A percentile compares a stretch with the other conserved stretches of the same genome.
These are phyloP conservation scores for Sula dactylatra DNA, from an alignment of 2,113 vertebrate genomes.

Conservation along the genomic window DNA sequence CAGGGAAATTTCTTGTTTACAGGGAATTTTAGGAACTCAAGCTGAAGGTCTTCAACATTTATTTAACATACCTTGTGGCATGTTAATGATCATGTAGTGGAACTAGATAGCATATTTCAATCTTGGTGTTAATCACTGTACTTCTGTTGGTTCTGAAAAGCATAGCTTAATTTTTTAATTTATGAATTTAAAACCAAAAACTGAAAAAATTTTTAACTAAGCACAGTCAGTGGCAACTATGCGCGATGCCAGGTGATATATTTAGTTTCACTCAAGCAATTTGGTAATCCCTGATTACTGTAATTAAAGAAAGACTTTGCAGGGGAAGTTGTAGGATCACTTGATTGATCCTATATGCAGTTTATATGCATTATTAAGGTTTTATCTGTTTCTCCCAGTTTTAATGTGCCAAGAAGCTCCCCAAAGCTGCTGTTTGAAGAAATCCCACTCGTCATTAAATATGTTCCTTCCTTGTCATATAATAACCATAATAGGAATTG, in stretches of 20 bases:
- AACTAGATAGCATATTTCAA: not conserved
- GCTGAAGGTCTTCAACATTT: slow-evolving; percentile 35
- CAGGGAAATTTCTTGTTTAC: slow-evolving; percentile 44
- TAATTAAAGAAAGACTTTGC: not conserved
- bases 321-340: not conserved
- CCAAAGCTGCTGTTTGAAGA: not conserved
- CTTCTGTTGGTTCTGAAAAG: not conserved
- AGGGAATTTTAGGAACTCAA: slow-evolving; percentile 40
- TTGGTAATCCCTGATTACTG: not conserved
- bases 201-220: not conserved
- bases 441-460: not conserved
- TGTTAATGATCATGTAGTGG: not conserved
- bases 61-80: not conserved
- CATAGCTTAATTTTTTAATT: not conserved
- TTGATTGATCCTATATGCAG: not conserved
- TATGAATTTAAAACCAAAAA: not conserved
- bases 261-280: not conserved
- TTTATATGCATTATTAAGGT: not conserved
- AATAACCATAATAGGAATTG: not conserved
- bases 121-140: not conserved
- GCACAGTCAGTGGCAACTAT: not conserved
- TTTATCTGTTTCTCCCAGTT: not conserved
- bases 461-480: not conserved
- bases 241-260: not conserved
- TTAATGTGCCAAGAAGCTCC: not conserved